Evolutionary conservation across 2,797 vertebrate species (phyloP).

Genomic region (Typhlichthys subterraneus): DNA sequence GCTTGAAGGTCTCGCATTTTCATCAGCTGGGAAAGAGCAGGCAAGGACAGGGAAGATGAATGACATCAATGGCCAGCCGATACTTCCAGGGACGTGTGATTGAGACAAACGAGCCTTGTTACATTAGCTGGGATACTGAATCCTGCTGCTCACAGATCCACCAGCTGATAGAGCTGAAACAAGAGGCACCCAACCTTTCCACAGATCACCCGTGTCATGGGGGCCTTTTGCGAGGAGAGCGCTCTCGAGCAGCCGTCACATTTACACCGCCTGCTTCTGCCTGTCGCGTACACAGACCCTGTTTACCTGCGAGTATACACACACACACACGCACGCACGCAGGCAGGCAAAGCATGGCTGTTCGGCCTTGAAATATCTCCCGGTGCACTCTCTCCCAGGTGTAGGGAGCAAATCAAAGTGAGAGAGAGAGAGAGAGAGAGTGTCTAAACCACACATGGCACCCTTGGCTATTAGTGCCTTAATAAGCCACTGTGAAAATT

Average conservation of each 20-base stretch:
- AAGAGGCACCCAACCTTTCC: constrained; percentile 78
- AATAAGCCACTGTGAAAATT: constrained; percentile 44
- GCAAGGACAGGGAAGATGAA: constrained; percentile 81
- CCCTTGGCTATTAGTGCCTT: constrained; percentile 41
- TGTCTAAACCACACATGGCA: constrained; percentile 53
- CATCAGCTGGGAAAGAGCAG: constrained; percentile 73
- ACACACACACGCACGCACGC: constrained; percentile 7
- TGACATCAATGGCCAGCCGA: constrained; percentile 78
- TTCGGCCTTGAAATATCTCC: background rate
- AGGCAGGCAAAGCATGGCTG: background rate
- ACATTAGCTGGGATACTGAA: constrained; percentile 79
- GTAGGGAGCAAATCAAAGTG: constrained; percentile 37
- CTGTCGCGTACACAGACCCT: constrained; percentile 16
- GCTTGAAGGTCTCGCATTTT: constrained; percentile 70
- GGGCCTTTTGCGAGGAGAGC: constrained; percentile 49
- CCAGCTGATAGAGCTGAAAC: constrained; percentile 80
- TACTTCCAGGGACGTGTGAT: constrained; percentile 79
- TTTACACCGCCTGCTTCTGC: constrained; percentile 27
- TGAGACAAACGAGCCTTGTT: constrained; percentile 84
- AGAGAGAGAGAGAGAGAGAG: constrained; percentile 18
- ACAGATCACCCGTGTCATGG: constrained; percentile 70
- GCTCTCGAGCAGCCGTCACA: constrained; percentile 35
- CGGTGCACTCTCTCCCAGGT: constrained; percentile 24
- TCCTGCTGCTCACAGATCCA: constrained; percentile 77
- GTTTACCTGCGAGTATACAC: constrained; percentile 8